These are phyloP conservation scores for Oreonectes daqikongensis DNA, from an alignment of 2,797 vertebrate genomes.

Conservation along the genomic window DNA sequence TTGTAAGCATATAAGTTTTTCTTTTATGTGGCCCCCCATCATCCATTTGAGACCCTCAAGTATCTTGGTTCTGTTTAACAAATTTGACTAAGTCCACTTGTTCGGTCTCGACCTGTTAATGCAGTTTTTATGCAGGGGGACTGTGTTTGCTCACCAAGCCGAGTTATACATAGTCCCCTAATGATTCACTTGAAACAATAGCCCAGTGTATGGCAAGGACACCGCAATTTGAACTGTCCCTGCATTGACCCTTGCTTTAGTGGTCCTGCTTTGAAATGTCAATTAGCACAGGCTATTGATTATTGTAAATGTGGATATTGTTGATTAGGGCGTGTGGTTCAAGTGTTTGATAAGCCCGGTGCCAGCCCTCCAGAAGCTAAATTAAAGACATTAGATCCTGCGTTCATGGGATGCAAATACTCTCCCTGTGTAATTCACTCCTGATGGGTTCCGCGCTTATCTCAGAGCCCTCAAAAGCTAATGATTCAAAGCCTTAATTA, in stretches of 20 bases:
- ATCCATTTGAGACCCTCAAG: too few species aligned
- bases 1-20: too few species aligned
- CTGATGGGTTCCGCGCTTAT: conserved; percentile 65
- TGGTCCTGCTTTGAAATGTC: conserved; percentile 40
- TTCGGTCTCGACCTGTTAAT: background rate
- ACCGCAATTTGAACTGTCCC: conserved; percentile 33
- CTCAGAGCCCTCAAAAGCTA: conserved; percentile 63
- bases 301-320: conserved; percentile 45
- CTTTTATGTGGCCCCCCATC: too few species aligned
- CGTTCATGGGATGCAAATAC: conserved; percentile 59
- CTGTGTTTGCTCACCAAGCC: conserved; percentile 34
- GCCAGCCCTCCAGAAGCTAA: conserved; percentile 2
- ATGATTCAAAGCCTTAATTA: conserved; percentile 72
- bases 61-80: too few species aligned
- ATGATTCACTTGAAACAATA: conserved; percentile 55
- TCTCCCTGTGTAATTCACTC: conserved; percentile 57
- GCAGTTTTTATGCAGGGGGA: background rate
- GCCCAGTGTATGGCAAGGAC: conserved; percentile 25
- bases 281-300: conserved; percentile 59
- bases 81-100: too few species aligned
- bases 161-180: conserved; percentile 36
- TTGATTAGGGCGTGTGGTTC: conserved; percentile 55
- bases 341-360: conserved; percentile 56
- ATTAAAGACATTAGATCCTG: conserved; percentile 23
- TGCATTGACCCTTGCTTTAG: conserved; percentile 33